Evolutionary conservation across 2,113 vertebrate species (phyloP).

Genomic region (Eidolon helvum): DNA sequence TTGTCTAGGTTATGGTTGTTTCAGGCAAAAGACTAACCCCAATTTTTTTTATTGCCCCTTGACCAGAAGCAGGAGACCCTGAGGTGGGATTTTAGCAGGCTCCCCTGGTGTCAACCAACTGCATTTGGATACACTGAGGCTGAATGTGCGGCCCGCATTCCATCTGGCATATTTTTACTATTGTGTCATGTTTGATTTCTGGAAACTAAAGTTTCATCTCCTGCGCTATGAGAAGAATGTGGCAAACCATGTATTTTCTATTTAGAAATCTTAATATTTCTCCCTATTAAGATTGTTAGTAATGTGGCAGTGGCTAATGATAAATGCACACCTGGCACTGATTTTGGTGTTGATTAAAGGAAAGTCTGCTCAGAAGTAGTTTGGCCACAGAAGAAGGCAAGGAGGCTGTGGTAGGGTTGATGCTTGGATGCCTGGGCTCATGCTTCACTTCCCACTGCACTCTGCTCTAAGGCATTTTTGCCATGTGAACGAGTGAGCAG

Average conservation of each 20-base stretch:
- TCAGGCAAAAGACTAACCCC: background rate
- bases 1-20: background rate
- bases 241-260: constrained; percentile 51
- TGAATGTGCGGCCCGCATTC: background rate
- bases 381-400: background rate
- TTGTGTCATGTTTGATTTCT: constrained; percentile 2
- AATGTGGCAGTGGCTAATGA: background rate
- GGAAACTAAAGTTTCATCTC: constrained; percentile 48
- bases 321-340: background rate
- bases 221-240: constrained; percentile 50
- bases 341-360: background rate
- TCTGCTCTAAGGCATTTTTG: background rate
- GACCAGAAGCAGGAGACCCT: background rate
- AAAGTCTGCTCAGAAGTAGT: background rate
- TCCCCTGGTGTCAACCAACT: background rate
- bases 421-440: background rate
- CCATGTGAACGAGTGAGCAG: background rate
- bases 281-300: background rate
- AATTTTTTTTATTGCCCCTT: background rate
- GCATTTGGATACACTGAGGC: background rate
- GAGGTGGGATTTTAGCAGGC: background rate
- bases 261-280: background rate
- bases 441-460: background rate
- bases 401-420: background rate
- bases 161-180: background rate